Base-by-base conservation (phyloP, 1,140 invertebrate genomes). In the Aphidius ervi region DNA sequence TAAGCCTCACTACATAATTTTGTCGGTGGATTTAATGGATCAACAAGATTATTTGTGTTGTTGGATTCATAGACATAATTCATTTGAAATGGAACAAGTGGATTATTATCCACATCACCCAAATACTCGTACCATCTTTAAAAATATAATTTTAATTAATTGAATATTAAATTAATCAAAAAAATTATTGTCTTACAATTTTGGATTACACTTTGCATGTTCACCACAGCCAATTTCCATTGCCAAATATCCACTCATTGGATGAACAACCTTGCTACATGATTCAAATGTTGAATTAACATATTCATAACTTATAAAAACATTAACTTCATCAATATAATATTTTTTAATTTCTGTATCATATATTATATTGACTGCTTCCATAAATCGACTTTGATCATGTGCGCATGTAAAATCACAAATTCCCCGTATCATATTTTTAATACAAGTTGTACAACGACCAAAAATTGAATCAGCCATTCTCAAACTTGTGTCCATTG, bases 191-290 rank as follows among this genome's bases (percentile, higher is more conserved):
- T 58, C 9, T 40, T 42, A 83, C 70, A 77, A 71, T 61, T 82
- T 72, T 8, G 85, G 75, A 40, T 72, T 82, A 61, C 87, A 88
- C 10, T 81, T 80, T 10, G 83, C 82, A 63, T 84, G 84, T 9
- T 68, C 70, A 0, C 87, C 87, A 74, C 92, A 94, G 66, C 87
- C 82, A 5, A 90, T 61, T 59, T 85, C 85, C 70, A 94, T 82
- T 16, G 86, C 89, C n/a, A 83, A 81, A 45, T 81, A 70, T 23
- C 90, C 89, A 3, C 83, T 85, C 23, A 85, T 81, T 0, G 90
- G 87, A 63, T 86, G 74, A 7, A 87, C 69, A 9, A 88, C 82
- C 0, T 78, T 70, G n/a, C 76, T 72, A 59, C 87, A 89, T 0
- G 89, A 91, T 16, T 88, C 75, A 66, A 84, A 92, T n/a, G 89